Evolutionary conservation across 2,888 invertebrate genomes (phyloP).

Genomic region (Chymomyza fuscimana): DNA sequence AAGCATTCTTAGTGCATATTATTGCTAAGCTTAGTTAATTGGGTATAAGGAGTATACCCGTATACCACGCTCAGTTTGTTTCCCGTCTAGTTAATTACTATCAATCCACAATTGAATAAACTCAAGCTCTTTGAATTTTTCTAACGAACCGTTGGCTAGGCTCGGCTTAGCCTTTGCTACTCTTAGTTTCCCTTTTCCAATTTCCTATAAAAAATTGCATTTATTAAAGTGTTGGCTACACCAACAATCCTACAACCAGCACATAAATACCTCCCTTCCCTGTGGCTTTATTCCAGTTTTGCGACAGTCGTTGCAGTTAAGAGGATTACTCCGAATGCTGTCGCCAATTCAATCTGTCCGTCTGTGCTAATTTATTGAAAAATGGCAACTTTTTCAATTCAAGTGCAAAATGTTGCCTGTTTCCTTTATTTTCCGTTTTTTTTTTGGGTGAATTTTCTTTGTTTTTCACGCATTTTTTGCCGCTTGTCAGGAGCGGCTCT

Average conservation of each 20-base stretch:
- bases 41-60: no score
- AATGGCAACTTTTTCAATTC: conserved; percentile 41
- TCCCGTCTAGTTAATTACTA: not conserved
- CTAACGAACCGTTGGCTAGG: not conserved
- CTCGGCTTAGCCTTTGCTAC: not conserved
- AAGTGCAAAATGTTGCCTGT: conserved; percentile 14
- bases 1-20: no score
- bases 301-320: conserved; percentile 71
- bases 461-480: conserved; percentile 51
- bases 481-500: conserved; percentile 40
- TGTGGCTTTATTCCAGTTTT: conserved; percentile 50
- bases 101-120: not conserved
- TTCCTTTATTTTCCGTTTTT: conserved; percentile 41
- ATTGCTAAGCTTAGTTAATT: no score
- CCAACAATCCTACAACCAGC: not conserved
- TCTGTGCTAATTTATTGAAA: conserved; percentile 69
- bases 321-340: conserved; percentile 53
- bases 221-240: not conserved
- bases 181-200: not conserved
- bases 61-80: no score
- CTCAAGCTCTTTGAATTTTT: no score
- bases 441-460: conserved; percentile 35
- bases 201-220: not conserved
- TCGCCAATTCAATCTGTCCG: conserved; percentile 20
- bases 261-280: not conserved